Conservation (phyloP, 2,797 vertebrate species). For the Gambusia yucatana region DNA sequence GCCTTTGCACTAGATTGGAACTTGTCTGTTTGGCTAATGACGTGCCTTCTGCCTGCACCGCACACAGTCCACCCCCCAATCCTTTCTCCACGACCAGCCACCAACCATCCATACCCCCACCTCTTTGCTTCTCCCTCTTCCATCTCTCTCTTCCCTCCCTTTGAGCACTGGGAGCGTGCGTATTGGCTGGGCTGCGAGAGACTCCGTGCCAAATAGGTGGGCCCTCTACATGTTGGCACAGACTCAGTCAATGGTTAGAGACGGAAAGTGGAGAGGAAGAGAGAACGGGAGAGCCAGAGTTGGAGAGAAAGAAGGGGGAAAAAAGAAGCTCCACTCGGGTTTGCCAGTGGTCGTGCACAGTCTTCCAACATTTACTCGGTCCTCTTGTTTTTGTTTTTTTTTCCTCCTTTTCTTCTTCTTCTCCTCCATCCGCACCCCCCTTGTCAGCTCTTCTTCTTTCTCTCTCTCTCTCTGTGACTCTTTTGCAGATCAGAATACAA, state of each 20-base stretch:
- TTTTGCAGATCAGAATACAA: constrained; percentile 84
- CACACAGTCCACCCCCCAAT: constrained; percentile 73
- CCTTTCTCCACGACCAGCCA: constrained; percentile 77
- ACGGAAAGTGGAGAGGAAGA: constrained; percentile 88
- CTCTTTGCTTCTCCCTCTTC: constrained; percentile 69
- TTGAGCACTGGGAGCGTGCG: constrained; percentile 85
- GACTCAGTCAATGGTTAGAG: constrained; percentile 91
- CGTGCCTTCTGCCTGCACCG: constrained; percentile 83
- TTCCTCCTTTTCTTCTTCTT: constrained; percentile 64
- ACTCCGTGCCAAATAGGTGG: constrained; percentile 95
- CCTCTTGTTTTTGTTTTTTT: constrained; percentile 79
- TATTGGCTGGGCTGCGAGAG: constrained; percentile 88
- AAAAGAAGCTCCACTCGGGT: constrained; percentile 83
- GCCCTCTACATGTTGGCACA: constrained; percentile 88
- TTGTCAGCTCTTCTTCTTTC: constrained; percentile 51
- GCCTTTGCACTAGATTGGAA: constrained; percentile 88
- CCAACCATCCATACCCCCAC: constrained; percentile 58
- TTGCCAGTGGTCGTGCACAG: constrained; percentile 85
- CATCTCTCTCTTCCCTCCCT: constrained; percentile 81
- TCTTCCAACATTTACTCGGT: constrained; percentile 86
- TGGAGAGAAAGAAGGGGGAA: constrained; percentile 82
- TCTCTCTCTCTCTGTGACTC: constrained; percentile 61
- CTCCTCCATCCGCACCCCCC: constrained; percentile 67
- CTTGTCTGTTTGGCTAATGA: constrained; percentile 92
- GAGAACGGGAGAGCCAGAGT: constrained; percentile 84